Evolutionary conservation across 2,888 invertebrate species (phyloP).

Genomic region (Chrysomela aeneicollis): DNA sequence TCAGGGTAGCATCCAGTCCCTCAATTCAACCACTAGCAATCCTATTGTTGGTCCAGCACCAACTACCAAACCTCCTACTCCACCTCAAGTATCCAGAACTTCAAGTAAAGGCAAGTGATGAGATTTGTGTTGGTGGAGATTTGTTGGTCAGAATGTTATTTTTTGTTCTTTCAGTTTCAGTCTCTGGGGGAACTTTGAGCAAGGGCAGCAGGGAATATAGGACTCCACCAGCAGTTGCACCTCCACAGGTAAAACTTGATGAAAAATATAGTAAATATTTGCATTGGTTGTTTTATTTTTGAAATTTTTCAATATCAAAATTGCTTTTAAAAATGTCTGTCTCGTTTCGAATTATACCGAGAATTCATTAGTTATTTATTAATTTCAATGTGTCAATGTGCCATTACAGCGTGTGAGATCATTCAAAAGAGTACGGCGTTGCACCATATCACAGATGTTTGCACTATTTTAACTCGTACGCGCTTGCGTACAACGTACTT

Average conservation of each 20-base stretch:
- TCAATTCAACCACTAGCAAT: slow-evolving; percentile 60
- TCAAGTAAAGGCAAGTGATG: slow-evolving; percentile 56
- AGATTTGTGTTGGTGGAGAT: background rate
- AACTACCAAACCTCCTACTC: slow-evolving; percentile 94
- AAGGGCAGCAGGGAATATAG: slow-evolving; percentile 85
- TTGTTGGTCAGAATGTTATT: background rate
- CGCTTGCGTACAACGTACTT: no score
- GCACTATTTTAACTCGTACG: no score
- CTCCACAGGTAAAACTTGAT: slow-evolving; percentile 72
- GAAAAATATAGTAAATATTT: background rate
- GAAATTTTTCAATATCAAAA: no score
- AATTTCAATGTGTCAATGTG: no score
- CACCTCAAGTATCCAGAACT: slow-evolving; percentile 80
- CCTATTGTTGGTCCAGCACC: slow-evolving; percentile 82
- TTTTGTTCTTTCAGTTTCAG: slow-evolving; percentile 46
- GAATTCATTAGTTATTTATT: no score
- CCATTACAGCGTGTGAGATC: no score
- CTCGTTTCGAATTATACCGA: no score
- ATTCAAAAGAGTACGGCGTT: no score
- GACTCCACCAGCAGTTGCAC: slow-evolving; percentile 95
- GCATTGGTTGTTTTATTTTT: no score
- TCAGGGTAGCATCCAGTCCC: slow-evolving; percentile 68
- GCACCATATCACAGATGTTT: no score
- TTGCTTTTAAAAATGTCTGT: no score
- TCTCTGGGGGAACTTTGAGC: slow-evolving; percentile 67